phyloP scores from a whole-genome alignment of 2,113 vertebrate genomes.

The Myrmecophaga tridactyla region DNA sequence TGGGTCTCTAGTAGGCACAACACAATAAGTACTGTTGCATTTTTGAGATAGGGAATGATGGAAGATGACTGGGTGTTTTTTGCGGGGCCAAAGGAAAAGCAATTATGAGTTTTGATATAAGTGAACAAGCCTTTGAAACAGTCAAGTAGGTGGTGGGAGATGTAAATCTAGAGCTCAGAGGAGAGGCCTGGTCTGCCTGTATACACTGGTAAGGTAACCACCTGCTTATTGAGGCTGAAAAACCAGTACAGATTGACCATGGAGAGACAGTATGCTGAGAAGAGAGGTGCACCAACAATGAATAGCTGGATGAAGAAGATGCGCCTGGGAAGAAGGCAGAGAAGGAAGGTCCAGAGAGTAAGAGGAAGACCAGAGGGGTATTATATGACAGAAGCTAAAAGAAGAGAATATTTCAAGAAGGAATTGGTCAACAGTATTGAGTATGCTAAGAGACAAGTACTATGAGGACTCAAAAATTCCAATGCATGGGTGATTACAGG shows the following conservation, averaged over 20 bases:
- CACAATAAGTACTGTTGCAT: not conserved
- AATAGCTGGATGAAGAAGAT: not conserved
- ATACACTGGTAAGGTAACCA: not conserved
- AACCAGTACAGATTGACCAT: not conserved
- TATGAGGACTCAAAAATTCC: not conserved
- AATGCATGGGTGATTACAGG: not conserved
- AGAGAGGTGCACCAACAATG: not conserved
- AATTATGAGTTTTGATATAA: not conserved
- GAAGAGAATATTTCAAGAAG: not conserved
- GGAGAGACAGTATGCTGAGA: not conserved
- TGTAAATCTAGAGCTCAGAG: not conserved
- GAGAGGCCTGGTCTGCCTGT: not conserved
- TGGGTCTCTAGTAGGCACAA: not conserved
- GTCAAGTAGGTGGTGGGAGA: not conserved
- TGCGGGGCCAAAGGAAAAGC: not conserved
- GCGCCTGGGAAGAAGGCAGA: not conserved
- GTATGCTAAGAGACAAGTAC: not conserved
- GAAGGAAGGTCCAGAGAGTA: not conserved
- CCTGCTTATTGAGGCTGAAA: not conserved
- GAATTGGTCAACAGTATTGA: not conserved
- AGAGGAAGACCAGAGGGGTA: not conserved
- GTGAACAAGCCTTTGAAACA: not conserved
- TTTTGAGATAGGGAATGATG: not conserved
- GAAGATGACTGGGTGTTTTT: not conserved
- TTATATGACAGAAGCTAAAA: not conserved